These are phyloP conservation scores for Neodiprion fabricii DNA, from an alignment of 1,140 invertebrate genomes.

Conservation along the genomic window DNA sequence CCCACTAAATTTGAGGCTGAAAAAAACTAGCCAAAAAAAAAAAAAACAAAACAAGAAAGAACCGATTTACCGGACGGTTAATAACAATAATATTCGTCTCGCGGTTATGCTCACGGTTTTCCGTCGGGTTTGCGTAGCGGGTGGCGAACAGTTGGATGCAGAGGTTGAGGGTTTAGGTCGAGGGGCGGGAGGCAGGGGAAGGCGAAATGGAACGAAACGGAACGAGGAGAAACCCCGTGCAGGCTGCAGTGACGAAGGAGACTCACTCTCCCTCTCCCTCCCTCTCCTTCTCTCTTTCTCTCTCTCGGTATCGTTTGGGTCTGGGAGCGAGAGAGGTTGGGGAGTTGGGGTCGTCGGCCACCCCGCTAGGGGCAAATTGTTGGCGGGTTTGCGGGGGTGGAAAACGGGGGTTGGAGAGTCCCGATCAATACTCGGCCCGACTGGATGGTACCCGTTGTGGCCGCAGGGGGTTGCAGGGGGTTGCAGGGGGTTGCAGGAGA, in stretches of 20 bases:
- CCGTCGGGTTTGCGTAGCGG: neutral
- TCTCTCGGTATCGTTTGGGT: too few species aligned
- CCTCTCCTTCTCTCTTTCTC: neutral
- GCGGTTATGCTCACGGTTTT: too few species aligned
- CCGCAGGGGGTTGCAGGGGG: neutral
- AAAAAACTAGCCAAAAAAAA: too few species aligned
- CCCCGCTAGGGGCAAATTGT: neutral
- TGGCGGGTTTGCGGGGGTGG: neutral
- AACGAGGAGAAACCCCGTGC: slow-evolving; percentile 24
- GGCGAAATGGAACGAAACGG: slow-evolving; percentile 40
- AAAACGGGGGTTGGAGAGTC: neutral
- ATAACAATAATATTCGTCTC: too few species aligned
- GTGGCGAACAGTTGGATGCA: slow-evolving; percentile 23
- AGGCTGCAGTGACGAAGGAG: slow-evolving; percentile 15
- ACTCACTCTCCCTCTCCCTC: slow-evolving; percentile 2
- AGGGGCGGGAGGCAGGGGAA: slow-evolving; percentile 32
- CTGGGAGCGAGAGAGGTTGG: too few species aligned
- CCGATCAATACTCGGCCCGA: slow-evolving; percentile 1
- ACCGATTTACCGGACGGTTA: too few species aligned
- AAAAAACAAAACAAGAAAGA: too few species aligned
- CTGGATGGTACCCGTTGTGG: neutral
- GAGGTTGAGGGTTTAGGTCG: slow-evolving; percentile 20
- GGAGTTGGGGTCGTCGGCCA: neutral
- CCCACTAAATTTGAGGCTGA: too few species aligned
- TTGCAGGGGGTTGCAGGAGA: neutral